A percentile compares a stretch with the other conserved stretches of the same genome.
Conservation (phyloP, 2,113 vertebrate species). For the Pungitius pungitius region DNA sequence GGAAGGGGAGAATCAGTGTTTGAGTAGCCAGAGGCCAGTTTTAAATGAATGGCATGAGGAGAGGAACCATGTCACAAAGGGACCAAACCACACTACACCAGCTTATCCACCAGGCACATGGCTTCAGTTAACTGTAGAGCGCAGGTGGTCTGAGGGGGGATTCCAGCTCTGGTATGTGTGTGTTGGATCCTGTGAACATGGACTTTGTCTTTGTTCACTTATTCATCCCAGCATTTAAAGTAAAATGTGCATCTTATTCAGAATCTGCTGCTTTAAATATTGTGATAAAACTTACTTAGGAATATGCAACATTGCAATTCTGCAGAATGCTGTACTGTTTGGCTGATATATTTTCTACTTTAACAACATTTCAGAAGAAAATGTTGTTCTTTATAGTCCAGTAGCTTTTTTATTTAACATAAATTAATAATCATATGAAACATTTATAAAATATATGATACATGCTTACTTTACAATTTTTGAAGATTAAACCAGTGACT, state of each 20-base stretch:
- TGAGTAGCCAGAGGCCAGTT: slow-evolving; percentile 49
- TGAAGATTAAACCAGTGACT: not conserved
- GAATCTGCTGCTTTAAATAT: not conserved
- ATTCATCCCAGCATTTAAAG: not conserved
- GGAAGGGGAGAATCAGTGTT: slow-evolving; percentile 18
- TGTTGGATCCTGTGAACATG: not conserved
- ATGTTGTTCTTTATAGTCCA: not conserved
- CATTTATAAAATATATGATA: not conserved
- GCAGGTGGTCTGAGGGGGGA: slow-evolving; percentile 77
- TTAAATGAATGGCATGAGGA: slow-evolving; percentile 61
- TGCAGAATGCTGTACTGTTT: not conserved
- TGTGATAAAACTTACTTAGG: not conserved
- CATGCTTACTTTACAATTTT: not conserved
- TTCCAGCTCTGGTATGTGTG: slow-evolving; percentile 56
- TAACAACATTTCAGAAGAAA: not conserved
- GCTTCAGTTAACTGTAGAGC: slow-evolving; percentile 76
- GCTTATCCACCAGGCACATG: slow-evolving; percentile 70
- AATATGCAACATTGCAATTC: not conserved
- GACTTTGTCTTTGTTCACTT: not conserved
- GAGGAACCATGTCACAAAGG: slow-evolving; percentile 57
- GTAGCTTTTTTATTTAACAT: not conserved
- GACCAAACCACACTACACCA: slow-evolving; percentile 61
- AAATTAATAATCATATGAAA: not conserved
- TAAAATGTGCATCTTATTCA: not conserved
- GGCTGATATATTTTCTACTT: not conserved